These are phyloP conservation scores for Endotricha flammealis DNA, from an alignment of 2,888 invertebrate genomes.

Conservation along the genomic window DNA sequence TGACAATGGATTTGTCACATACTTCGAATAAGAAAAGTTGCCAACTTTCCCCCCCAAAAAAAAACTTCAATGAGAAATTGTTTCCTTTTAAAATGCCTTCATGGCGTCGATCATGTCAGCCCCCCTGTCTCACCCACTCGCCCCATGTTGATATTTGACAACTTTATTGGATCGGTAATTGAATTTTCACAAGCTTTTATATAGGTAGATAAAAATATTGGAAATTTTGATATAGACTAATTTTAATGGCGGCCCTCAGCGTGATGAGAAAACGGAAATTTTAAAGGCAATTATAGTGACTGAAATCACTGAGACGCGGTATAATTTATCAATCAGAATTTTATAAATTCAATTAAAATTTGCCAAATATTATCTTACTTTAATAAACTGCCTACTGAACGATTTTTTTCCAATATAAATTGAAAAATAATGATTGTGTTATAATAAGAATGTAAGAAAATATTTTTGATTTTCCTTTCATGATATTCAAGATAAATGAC, in stretches of 20 bases:
- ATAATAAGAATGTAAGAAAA: no score
- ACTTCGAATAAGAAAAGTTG: conserved; percentile 11
- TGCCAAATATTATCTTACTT: no score
- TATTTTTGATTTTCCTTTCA: no score
- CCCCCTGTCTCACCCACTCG: conserved; percentile 21
- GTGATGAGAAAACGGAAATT: conserved; percentile 12
- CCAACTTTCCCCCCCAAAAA: conserved; percentile 1
- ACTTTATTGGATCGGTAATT: conserved; percentile 62
- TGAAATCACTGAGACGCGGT: no score
- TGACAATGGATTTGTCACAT: no score
- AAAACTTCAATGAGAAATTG: conserved; percentile 13
- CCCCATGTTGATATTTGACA: conserved; percentile 58
- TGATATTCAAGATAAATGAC: no score
- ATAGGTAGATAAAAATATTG: conserved; percentile 45
- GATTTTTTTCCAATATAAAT: no score
- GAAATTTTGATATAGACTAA: conserved; percentile 25
- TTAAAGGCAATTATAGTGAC: not conserved
- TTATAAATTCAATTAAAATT: no score
- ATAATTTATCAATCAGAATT: no score
- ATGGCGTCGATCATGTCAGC: conserved; percentile 24
- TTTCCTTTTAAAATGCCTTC: conserved; percentile 28
- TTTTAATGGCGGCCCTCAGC: conserved; percentile 19
- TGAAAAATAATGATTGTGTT: no score
- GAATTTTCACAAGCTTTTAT: conserved; percentile 56
- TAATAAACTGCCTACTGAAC: no score